phyloP scores from a whole-genome alignment of 2,797 vertebrate genomes.

The Podarcis lilfordi region DNA sequence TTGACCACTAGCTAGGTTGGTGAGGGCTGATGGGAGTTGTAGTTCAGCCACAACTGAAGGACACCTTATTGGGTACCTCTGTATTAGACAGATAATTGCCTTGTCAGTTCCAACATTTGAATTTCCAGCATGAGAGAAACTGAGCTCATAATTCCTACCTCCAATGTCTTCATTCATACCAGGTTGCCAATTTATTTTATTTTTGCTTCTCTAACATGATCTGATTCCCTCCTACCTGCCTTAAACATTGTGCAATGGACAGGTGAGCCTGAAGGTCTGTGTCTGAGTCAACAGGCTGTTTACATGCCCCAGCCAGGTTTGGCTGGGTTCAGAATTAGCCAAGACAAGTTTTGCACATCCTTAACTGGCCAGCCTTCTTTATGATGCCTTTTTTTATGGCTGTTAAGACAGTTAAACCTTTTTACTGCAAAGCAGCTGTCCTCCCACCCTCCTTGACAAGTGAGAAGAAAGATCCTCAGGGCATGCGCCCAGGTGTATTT shows the following conservation, averaged over 20 bases:
- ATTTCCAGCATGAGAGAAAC: background rate
- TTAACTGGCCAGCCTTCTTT: slow-evolving; percentile 48
- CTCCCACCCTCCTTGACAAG: slow-evolving; percentile 27
- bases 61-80: too few species aligned
- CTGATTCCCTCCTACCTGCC: background rate
- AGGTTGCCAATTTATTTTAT: background rate
- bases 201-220: too few species aligned
- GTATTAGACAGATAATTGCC: background rate
- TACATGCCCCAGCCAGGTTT: background rate
- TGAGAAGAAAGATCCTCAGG: slow-evolving; percentile 41
- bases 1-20: too few species aligned
- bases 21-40: too few species aligned
- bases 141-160: background rate
- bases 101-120: background rate
- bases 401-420: slow-evolving; percentile 51
- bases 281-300: slow-evolving; percentile 50
- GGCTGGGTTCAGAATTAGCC: slow-evolving; percentile 62
- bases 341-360: slow-evolving; percentile 65
- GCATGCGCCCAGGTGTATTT: slow-evolving; percentile 60
- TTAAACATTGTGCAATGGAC: background rate
- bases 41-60: too few species aligned
- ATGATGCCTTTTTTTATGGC: slow-evolving; percentile 43
- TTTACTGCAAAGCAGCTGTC: slow-evolving; percentile 41
- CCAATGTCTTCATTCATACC: background rate
- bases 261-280: slow-evolving; percentile 39